Percentiles rank a stretch among this genome's conserved stretches.
These are phyloP conservation scores for Acipenser ruthenus DNA, from an alignment of 2,797 vertebrate genomes.

Conservation along the genomic window DNA sequence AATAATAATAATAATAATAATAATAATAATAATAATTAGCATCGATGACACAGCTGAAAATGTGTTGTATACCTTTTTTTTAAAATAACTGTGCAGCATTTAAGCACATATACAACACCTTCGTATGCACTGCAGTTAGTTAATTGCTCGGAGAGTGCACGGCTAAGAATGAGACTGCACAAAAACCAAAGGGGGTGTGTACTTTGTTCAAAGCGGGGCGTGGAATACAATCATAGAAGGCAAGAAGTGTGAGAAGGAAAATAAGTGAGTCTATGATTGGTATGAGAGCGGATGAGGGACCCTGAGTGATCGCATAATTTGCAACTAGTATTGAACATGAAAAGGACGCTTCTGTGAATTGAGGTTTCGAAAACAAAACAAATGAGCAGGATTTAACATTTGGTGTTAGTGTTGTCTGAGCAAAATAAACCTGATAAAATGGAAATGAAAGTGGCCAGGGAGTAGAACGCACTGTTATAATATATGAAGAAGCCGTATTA, in stretches of 20 bases:
- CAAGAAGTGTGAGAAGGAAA: constrained; percentile 26
- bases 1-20: no score
- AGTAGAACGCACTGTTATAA: background rate
- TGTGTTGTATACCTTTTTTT: no score
- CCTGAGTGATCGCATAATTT: constrained; percentile 15
- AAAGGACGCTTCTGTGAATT: no score
- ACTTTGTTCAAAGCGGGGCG: constrained; percentile 43
- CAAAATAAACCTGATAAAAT: background rate
- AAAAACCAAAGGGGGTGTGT: constrained; percentile 40
- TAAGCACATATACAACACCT: no score
- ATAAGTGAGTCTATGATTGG: constrained; percentile 14
- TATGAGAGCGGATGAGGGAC: background rate
- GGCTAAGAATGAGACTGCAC: background rate
- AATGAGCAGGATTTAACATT: background rate
- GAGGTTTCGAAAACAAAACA: no score
- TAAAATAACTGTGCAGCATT: no score
- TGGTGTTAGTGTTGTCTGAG: constrained; percentile 1
- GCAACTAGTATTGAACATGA: no score
- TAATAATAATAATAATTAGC: no score
- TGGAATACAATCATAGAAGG: constrained; percentile 34
- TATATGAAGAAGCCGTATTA: constrained; percentile 8
- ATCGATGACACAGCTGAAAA: no score
- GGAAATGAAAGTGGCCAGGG: background rate
- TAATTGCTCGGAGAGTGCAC: no score
- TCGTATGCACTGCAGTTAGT: no score